Conservation (phyloP, 2,888 invertebrate genomes). For the Trachelus tabidus region DNA sequence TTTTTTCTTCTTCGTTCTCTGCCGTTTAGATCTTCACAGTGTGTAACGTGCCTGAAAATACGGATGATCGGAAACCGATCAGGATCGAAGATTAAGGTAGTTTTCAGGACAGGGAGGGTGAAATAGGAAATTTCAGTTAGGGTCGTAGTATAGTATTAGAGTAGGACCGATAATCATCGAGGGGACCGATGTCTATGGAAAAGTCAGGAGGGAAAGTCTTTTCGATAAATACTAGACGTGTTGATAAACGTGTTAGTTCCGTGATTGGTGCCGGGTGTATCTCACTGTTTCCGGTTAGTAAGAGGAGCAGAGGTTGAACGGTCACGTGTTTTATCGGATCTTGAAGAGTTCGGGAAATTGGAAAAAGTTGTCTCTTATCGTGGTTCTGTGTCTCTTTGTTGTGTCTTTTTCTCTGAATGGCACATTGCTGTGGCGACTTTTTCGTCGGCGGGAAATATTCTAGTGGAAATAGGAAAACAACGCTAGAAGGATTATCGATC, state of each 20-base stretch:
- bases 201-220: background rate
- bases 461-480: background rate
- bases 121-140: background rate
- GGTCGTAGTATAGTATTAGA: background rate
- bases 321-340: background rate
- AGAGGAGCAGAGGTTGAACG: background rate
- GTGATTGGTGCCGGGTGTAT: background rate
- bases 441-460: background rate
- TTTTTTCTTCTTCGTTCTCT: background rate
- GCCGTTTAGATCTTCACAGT: background rate
- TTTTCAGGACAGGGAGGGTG: background rate
- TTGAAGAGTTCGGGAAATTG: conserved; percentile 27
- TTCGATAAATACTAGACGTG: background rate
- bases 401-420: background rate
- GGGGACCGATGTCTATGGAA: background rate
- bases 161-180: background rate
- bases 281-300: background rate
- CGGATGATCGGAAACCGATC: background rate
- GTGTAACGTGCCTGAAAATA: background rate
- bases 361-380: conserved; percentile 36
- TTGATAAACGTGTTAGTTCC: background rate
- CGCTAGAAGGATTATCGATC: conserved; percentile 1
- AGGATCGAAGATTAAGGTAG: background rate
- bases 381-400: conserved; percentile 2
- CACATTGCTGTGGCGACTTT: background rate